phyloP scores from a whole-genome alignment of 2,113 vertebrate genomes.

The Petroica traversi region DNA sequence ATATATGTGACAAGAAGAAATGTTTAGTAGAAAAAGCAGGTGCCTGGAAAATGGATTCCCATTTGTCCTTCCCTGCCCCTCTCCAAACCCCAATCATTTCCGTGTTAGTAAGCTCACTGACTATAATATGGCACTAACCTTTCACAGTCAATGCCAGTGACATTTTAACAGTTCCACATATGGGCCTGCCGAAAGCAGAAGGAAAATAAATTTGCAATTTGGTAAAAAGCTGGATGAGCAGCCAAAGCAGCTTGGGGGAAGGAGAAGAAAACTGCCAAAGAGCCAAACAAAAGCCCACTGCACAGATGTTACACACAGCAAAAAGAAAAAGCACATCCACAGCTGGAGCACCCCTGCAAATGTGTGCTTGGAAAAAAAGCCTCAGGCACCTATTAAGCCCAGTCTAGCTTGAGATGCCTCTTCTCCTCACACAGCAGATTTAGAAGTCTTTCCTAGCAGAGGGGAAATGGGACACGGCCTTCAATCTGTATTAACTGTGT shows the following conservation, averaged over 20 bases:
- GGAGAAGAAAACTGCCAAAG: not conserved
- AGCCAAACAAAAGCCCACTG: constrained; percentile 43
- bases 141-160: constrained; percentile 44
- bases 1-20: not conserved
- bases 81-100: constrained; percentile 43
- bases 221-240: constrained; percentile 60
- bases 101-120: constrained; percentile 35
- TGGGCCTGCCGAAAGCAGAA: constrained; percentile 48
- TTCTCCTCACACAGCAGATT: not conserved
- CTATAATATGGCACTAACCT: constrained; percentile 31
- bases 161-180: constrained; percentile 64
- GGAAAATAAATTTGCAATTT: constrained; percentile 56
- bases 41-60: constrained; percentile 12
- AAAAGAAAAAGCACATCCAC: constrained; percentile 18
- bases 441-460: not conserved
- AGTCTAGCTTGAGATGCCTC: not conserved
- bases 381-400: not conserved
- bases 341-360: constrained; percentile 41
- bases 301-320: constrained; percentile 38
- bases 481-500: not conserved
- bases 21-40: not conserved
- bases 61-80: constrained; percentile 11
- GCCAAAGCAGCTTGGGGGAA: constrained; percentile 52
- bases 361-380: not conserved
- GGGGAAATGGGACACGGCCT: not conserved